These are phyloP conservation scores for Catalaphyllia jardinei DNA, from an alignment of 64 coral and sea anemone genomes.

Conservation along the genomic window DNA sequence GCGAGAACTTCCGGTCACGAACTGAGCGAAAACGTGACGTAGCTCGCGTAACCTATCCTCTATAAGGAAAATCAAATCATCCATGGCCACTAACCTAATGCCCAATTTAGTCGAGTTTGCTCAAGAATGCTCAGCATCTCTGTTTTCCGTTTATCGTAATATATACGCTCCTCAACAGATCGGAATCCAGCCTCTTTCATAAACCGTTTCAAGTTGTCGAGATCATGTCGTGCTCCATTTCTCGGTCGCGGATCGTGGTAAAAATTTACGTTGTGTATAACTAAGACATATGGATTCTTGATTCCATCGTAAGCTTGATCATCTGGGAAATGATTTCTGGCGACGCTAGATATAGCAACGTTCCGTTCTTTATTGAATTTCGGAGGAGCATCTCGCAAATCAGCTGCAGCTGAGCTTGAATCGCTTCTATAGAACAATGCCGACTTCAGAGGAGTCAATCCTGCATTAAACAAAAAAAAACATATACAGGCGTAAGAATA, in stretches of 20 bases:
- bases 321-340: neutral
- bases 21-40: too few species aligned
- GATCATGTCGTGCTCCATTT: conserved; percentile 70
- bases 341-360: neutral
- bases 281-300: conserved; percentile 73
- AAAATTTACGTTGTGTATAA: conserved; percentile 92
- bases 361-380: neutral
- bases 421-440: too few species aligned
- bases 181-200: conserved; percentile 66
- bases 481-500: too few species aligned
- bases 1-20: too few species aligned
- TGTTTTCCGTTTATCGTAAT: conserved; percentile 19
- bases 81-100: conserved; percentile 30
- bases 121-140: conserved; percentile 58
- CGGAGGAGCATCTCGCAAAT: neutral
- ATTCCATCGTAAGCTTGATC: conserved; percentile 78
- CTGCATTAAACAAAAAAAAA: too few species aligned
- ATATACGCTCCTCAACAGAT: neutral
- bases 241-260: conserved; percentile 34
- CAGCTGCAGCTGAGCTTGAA: too few species aligned
- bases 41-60: too few species aligned
- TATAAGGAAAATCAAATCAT: neutral
- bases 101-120: neutral
- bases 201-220: conserved; percentile 59
- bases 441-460: too few species aligned